Base-by-base conservation (phyloP, 2,888 invertebrate genomes). In the Lycophotia porphyrea region DNA sequence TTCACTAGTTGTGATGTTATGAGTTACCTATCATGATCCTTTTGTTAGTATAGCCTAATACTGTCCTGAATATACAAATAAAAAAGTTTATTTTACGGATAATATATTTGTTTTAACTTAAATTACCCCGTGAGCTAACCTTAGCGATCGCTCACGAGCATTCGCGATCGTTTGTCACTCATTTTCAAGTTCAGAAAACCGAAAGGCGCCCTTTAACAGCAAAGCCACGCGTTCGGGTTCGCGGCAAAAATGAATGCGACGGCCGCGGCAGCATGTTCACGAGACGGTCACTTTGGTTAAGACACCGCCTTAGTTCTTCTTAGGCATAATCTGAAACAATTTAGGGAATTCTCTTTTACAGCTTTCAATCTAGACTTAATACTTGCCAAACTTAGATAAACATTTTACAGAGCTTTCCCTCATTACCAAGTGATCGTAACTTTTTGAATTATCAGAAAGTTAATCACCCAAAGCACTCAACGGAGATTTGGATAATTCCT, bases 401-500 rank as follows among this genome's bases (percentile, higher is more conserved):
- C 71, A 70, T 71, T 81, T 69, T 49, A 63, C 24, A 61, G 13
- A 65, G 49, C n/a, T 63, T 44, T 55, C 47, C 47, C 64, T 78
- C 73, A 68, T 72, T 63, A 69, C 34, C 5, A 24, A 76, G 70
- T 49, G 71, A 67, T 83, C 74, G 74, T 72, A 77, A 76, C 69
- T 79, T 81, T 81, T 83, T 42, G 65, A 76, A 72, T 83, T 73
- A 81, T 58, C 34, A 64, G 52, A 66, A 67, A 76, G 70, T 84
- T 78, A 78, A 85, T 81, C 81, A 77, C 76, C 47, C 11, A 27
- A 63, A 81, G 72, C 79, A 71, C 79, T 87, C 77, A 78, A 81
- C 77, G 81, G 81, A 86, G 86, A 86, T 81, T 81, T 65, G 21
- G 65, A 87, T 81, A 81, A 87, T 86, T 69, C 34, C 68, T 55